These are phyloP conservation scores for Bergia sp. DNA, from an alignment of 92 coral and sea anemone genomes.

Conservation along the genomic window DNA sequence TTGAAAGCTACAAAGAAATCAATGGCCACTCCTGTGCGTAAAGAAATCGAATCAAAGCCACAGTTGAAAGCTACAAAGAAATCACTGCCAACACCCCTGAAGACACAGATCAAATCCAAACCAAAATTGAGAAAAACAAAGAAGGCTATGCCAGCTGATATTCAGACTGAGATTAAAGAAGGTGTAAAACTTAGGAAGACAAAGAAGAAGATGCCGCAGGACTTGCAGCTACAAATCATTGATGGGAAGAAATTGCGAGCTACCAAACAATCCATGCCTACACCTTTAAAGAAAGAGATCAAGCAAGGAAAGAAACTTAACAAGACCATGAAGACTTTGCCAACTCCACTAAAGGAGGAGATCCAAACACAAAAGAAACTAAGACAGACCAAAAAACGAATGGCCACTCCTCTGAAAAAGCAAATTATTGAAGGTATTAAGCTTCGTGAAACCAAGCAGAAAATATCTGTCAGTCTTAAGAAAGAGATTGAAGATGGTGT, in stretches of 20 bases:
- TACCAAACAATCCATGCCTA: slow-evolving; percentile 71
- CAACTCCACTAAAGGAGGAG: slow-evolving; percentile 67
- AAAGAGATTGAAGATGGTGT: slow-evolving; percentile 63
- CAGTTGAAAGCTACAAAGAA: slow-evolving; percentile 70
- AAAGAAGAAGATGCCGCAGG: slow-evolving; percentile 64
- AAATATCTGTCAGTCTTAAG: slow-evolving; percentile 36
- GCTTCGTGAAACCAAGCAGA: slow-evolving; percentile 51
- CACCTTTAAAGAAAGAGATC: slow-evolving; percentile 75
- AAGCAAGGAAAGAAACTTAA: slow-evolving; percentile 62
- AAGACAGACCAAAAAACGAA: slow-evolving; percentile 61
- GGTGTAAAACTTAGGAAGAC: slow-evolving; percentile 64
- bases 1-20: slow-evolving; percentile 61
- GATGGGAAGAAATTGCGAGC: slow-evolving; percentile 62
- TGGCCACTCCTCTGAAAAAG: slow-evolving; percentile 67
- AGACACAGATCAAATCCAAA: slow-evolving; percentile 65
- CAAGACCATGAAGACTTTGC: slow-evolving; percentile 65
- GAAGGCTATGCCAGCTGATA: slow-evolving; percentile 55
- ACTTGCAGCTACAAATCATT: slow-evolving; percentile 63
- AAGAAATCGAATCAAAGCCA: slow-evolving; percentile 67
- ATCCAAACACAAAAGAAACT: slow-evolving; percentile 60
- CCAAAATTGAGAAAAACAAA: slow-evolving; percentile 67
- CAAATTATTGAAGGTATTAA: slow-evolving; percentile 46
- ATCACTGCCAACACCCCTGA: slow-evolving; percentile 65
- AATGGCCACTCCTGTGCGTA: slow-evolving; percentile 75
- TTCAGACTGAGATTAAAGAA: slow-evolving; percentile 66